These are phyloP conservation scores for Limnodromus scolopaceus DNA, from an alignment of 2,797 vertebrate genomes.

Conservation along the genomic window DNA sequence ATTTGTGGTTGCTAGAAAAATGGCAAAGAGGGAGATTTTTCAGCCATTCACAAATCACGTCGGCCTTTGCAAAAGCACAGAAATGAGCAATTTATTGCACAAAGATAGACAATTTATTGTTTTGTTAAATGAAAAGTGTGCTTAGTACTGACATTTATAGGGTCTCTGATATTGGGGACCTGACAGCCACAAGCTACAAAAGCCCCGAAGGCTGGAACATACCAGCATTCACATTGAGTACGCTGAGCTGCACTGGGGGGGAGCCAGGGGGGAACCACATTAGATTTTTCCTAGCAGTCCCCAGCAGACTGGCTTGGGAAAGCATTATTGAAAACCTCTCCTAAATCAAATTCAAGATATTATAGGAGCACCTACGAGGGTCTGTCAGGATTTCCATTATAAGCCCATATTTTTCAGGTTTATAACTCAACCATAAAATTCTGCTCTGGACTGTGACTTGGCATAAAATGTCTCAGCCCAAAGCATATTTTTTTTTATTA, in stretches of 20 bases:
- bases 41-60: not conserved
- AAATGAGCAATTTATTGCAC: not conserved
- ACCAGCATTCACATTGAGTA: not conserved
- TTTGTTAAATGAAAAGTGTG: slow-evolving; percentile 7
- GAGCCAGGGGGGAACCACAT: not conserved
- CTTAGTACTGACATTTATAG: slow-evolving; percentile 9
- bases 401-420: slow-evolving; percentile 72
- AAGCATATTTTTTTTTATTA: slow-evolving; percentile 57
- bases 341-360: slow-evolving; percentile 79
- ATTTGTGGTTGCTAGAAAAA: not conserved
- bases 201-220: not conserved
- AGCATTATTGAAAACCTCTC: slow-evolving; percentile 74
- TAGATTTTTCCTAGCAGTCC: slow-evolving; percentile 34
- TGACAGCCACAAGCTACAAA: not conserved
- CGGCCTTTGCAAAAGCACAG: not conserved
- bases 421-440: slow-evolving; percentile 69
- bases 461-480: slow-evolving; percentile 68
- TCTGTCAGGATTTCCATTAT: slow-evolving; percentile 79
- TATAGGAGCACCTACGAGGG: slow-evolving; percentile 55
- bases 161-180: not conserved
- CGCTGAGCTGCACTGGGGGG: not conserved
- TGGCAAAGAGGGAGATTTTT: not conserved
- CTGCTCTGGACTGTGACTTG: slow-evolving; percentile 50
- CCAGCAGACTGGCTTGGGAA: slow-evolving; percentile 63
- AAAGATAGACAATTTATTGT: slow-evolving; percentile 1